These are phyloP conservation scores for Conomelus anceps DNA, from an alignment of 2,888 invertebrate species.

Conservation along the genomic window DNA sequence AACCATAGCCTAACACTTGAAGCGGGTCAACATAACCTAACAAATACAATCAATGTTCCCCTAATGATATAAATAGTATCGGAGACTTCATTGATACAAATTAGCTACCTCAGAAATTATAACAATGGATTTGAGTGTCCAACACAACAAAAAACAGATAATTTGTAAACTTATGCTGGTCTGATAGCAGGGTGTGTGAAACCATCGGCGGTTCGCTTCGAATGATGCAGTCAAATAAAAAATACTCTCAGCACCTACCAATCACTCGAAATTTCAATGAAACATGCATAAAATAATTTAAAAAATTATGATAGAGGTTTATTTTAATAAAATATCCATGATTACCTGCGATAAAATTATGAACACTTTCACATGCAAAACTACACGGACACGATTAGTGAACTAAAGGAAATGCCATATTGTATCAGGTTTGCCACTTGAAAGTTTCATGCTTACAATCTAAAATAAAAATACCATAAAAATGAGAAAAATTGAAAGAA, in stretches of 20 bases:
- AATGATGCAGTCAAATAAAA: not conserved
- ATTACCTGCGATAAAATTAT: not conserved
- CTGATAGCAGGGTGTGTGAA: not conserved
- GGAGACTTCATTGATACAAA: not conserved
- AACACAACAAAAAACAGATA: not conserved
- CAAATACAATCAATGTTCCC: not conserved
- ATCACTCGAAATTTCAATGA: too few species aligned
- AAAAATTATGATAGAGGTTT: not conserved
- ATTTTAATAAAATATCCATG: not conserved
- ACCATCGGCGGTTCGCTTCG: not conserved
- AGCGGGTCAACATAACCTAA: not conserved
- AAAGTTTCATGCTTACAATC: not conserved
- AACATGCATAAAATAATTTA: too few species aligned
- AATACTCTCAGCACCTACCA: too few species aligned
- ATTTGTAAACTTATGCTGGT: not conserved
- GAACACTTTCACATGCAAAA: not conserved
- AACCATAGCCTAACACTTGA: not conserved
- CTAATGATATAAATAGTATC: not conserved
- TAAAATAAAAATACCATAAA: not conserved
- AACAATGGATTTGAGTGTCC: not conserved
- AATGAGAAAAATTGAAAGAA: not conserved
- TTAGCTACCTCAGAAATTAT: not conserved
- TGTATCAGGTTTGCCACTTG: not conserved
- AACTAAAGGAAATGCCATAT: conserved; percentile 4
- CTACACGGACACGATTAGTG: not conserved